phyloP scores from a whole-genome alignment of 2,888 invertebrate genomes.

The Dryomyza anilis region DNA sequence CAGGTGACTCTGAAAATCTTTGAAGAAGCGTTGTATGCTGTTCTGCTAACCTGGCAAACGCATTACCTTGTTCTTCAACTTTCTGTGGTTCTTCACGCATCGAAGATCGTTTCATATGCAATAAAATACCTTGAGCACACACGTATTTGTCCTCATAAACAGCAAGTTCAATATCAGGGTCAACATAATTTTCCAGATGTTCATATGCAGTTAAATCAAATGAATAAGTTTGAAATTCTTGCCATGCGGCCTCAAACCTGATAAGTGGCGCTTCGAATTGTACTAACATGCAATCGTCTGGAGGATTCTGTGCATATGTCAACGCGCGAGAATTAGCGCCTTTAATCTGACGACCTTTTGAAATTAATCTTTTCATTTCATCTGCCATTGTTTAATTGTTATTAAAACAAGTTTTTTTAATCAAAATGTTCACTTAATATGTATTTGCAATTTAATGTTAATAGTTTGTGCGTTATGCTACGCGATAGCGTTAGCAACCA shows the following conservation, averaged over 20 bases:
- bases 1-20: not conserved
- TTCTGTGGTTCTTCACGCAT: not conserved
- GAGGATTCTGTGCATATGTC: not conserved
- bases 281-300: not conserved
- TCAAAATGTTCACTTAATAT: too few species aligned
- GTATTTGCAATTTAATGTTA: too few species aligned
- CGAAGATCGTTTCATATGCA: too few species aligned
- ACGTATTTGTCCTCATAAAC: not conserved
- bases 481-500: too few species aligned
- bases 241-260: not conserved
- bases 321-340: not conserved
- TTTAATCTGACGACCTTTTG: not conserved
- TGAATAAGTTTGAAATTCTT: too few species aligned
- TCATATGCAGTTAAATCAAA: not conserved
- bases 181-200: not conserved
- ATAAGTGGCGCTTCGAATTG: not conserved
- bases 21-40: not conserved
- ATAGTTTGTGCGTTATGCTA: too few species aligned
- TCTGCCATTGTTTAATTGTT: not conserved
- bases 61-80: not conserved
- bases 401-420: too few species aligned
- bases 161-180: not conserved
- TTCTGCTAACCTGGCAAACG: not conserved
- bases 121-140: not conserved
- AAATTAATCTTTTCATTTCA: not conserved